Evolutionary conservation across 2,888 invertebrate genomes (phyloP).

Genomic region (Cerceris rybyensis): DNA sequence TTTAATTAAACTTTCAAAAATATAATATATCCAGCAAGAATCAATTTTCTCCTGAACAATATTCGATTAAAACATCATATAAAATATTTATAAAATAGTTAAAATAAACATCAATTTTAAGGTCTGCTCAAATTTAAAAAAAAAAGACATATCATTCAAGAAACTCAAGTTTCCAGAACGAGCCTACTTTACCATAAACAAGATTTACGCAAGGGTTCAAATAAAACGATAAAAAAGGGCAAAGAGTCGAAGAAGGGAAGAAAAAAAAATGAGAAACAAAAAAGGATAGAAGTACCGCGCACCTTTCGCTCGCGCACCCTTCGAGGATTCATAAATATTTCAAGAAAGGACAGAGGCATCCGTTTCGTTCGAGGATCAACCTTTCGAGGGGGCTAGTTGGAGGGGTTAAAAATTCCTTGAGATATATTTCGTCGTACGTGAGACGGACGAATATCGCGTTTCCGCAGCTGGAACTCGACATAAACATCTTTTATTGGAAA

Average conservation of each 20-base stretch:
- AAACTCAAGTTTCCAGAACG: no score
- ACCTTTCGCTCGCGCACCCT: neutral
- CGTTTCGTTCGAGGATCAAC: slow-evolving; percentile 10
- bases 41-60: no score
- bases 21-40: no score
- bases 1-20: no score
- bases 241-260: neutral
- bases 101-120: no score
- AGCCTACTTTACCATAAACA: no score
- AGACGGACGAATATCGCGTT: slow-evolving; percentile 7
- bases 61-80: no score
- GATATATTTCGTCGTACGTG: slow-evolving; percentile 7
- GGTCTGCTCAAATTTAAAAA: no score
- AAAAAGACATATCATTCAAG: no score
- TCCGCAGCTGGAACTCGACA: slow-evolving; percentile 6
- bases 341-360: neutral
- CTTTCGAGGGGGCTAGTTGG: slow-evolving; percentile 4
- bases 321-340: slow-evolving; percentile 39
- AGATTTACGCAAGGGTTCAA: no score
- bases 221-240: neutral
- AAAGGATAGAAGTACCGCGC: no score
- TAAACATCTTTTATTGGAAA: slow-evolving; percentile 63
- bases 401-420: slow-evolving; percentile 21
- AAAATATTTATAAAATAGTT: no score
- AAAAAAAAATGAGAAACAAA: neutral